These are phyloP conservation scores for Harpalus rubripes DNA, from an alignment of 2,888 invertebrate genomes.

Conservation along the genomic window DNA sequence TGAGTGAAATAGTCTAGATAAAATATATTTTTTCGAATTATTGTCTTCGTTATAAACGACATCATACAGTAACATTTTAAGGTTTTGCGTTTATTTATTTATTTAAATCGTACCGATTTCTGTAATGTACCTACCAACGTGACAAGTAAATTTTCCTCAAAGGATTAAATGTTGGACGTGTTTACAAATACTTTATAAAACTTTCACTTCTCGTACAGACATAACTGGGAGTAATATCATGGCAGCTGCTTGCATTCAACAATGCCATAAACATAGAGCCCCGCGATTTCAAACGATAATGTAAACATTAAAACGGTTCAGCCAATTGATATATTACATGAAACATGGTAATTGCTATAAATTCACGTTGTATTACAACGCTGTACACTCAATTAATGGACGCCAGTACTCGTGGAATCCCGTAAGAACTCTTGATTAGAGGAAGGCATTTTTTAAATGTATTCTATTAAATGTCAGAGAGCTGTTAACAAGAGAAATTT, in stretches of 20 bases:
- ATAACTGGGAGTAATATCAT: constrained; percentile 42
- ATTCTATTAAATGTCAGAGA: constrained; percentile 15
- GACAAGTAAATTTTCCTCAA: background rate
- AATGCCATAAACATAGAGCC: constrained; percentile 54
- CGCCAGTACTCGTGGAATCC: constrained; percentile 53
- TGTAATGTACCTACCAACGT: background rate
- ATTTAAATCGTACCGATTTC: background rate
- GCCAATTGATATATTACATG: constrained; percentile 60
- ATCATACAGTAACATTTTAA: too few species aligned
- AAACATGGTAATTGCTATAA: constrained; percentile 56
- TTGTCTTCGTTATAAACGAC: too few species aligned
- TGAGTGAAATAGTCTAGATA: too few species aligned
- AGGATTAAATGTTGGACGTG: background rate
- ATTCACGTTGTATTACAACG: constrained; percentile 32
- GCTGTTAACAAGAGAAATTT: constrained; percentile 29
- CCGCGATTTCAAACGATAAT: constrained; percentile 46
- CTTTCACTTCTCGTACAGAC: constrained; percentile 34
- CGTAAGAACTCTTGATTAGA: constrained; percentile 29
- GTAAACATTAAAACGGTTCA: constrained; percentile 53
- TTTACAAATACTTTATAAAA: constrained; percentile 51
- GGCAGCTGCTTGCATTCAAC: constrained; percentile 46
- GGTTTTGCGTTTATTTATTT: too few species aligned
- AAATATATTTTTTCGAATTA: too few species aligned
- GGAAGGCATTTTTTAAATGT: constrained; percentile 17
- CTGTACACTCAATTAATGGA: constrained; percentile 33